These are phyloP conservation scores for Julus scandinavius DNA, from an alignment of 2,888 invertebrate genomes.

Conservation along the genomic window DNA sequence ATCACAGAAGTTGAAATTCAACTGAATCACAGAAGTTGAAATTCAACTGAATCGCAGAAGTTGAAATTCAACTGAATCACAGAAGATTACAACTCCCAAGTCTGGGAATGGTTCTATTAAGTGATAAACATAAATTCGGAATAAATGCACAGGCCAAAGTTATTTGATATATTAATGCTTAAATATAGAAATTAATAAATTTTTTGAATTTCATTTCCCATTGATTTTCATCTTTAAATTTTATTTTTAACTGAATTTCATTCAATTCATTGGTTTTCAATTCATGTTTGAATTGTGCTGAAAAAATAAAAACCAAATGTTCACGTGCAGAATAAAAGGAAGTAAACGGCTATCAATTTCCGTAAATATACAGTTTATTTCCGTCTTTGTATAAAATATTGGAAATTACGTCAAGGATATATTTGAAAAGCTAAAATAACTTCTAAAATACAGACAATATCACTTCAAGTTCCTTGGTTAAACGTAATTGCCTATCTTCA, in stretches of 20 bases:
- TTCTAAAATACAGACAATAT: neutral
- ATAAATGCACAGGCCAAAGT: too few relatives aligned
- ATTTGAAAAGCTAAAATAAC: neutral
- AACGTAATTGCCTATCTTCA: neutral
- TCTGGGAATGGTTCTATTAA: too few relatives aligned
- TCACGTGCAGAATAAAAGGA: neutral
- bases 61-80: too few relatives aligned
- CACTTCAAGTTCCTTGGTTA: neutral
- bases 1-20: too few relatives aligned
- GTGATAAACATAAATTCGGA: too few relatives aligned
- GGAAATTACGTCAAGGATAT: neutral
- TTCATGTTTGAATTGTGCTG: neutral
- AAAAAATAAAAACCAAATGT: neutral
- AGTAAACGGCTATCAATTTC: neutral
- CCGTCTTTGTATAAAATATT: neutral
- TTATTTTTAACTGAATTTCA: neutral
- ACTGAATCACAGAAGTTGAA: too few relatives aligned
- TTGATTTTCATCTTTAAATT: neutral
- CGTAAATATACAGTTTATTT: neutral
- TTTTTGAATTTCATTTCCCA: neutral
- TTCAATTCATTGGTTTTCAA: neutral
- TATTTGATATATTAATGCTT: too few relatives aligned
- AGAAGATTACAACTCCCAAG: too few relatives aligned
- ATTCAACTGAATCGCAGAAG: too few relatives aligned
- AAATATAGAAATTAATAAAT: too few relatives aligned